Evolutionary conservation across 2,797 vertebrate species (phyloP), one percentile per base, ranked within the genome.

Genomic region (Mionectes olivaceus): DNA sequence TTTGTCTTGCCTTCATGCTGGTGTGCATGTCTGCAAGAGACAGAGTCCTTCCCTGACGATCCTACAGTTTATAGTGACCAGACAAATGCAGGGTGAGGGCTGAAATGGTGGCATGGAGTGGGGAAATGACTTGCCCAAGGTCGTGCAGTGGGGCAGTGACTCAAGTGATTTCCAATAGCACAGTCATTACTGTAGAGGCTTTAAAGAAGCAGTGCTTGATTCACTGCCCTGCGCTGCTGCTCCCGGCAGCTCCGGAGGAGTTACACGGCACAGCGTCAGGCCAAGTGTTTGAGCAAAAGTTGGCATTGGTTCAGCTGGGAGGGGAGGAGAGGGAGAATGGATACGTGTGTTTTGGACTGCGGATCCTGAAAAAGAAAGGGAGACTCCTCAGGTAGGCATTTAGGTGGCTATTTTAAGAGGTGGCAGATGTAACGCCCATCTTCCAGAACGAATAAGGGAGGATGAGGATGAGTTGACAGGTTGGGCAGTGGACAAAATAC

Each of bases 91-190:
- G 73, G 69, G 33, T 13, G 73, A 94, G 93, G 81, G 87, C 57
- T 71, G 78, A 91, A 91, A 55, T 7, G 2, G 46, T 50, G 3
- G 94, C 76, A 49, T 43, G 14, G 89, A 55, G 61, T 92, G 35
- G 91, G 95, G 92, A 96, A 91, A 65, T 86, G 65, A 90, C 69
- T 95, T 93, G 84, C 47, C 85, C 33, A 4, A 65, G 95, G 89
- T 87, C 50, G 1, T 50, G 57, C 75, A 78, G 53, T 5, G 21
- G 73, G 93, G 82, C 91, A 95, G 17, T 93, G 94, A 94, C 82
- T 94, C 85, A 90, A 93, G 49, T 3, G 4, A 67, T 84, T 97
- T 83, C 87, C 93, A 95, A 56, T 63, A 96, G 74, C 83, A 84
- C 28, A 67, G 44, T 73, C 30, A 8, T 75, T 95, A 64, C 68